phyloP scores from a whole-genome alignment of 2,113 vertebrate species.

The Urocitellus parryii region DNA sequence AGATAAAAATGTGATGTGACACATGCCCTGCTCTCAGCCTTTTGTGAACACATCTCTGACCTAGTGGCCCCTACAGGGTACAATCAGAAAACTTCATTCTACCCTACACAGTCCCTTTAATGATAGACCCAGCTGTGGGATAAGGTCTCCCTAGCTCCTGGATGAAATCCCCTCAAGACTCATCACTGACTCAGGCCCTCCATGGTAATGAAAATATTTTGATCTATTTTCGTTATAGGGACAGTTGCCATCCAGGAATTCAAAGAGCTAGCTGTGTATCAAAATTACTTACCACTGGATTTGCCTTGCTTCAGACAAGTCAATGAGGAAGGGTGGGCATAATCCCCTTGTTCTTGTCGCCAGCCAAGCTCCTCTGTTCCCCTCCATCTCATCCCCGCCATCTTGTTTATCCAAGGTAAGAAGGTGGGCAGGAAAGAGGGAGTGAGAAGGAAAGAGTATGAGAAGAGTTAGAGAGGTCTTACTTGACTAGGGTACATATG shows the following conservation, averaged over 20 bases:
- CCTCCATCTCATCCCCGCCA: not conserved
- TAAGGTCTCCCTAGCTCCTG: not conserved
- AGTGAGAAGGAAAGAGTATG: not conserved
- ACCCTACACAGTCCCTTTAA: not conserved
- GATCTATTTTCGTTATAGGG: not conserved
- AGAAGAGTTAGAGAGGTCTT: not conserved
- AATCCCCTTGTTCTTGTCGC: not conserved
- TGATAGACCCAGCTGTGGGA: not conserved
- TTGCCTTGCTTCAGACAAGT: not conserved
- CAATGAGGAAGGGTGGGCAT: not conserved
- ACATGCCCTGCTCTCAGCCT: not conserved
- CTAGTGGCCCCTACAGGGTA: not conserved
- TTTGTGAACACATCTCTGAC: not conserved
- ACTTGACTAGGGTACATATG: not conserved
- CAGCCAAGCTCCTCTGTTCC: not conserved
- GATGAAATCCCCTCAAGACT: not conserved
- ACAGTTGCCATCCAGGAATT: not conserved
- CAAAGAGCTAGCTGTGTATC: not conserved
- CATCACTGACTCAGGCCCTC: not conserved
- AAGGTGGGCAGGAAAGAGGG: not conserved
- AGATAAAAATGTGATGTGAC: not conserved
- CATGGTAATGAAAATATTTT: not conserved
- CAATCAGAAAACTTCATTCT: not conserved
- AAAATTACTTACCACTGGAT: not conserved
- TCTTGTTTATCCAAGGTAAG: not conserved